Percentiles rank a stretch among this genome's conserved stretches.
Evolutionary conservation across 64 coral and sea anemone genomes (phyloP).

Genomic region (Orbicella faveolata): DNA sequence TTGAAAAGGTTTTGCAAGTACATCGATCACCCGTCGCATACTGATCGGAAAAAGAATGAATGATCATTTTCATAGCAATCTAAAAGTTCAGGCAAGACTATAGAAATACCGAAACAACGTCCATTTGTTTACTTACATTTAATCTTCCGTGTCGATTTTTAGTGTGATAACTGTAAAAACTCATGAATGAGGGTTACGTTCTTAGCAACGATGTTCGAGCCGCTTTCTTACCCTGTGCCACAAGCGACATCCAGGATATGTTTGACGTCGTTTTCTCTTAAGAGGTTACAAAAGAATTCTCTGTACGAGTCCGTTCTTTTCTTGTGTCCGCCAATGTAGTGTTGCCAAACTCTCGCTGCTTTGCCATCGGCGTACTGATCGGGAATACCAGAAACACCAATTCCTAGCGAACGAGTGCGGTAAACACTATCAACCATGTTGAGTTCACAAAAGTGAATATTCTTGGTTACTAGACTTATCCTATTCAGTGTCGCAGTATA

Average conservation of each 20-base stretch:
- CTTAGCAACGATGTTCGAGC: not conserved
- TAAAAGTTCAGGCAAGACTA: too few species aligned
- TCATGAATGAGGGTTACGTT: too few species aligned
- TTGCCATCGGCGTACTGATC: conserved; percentile 99
- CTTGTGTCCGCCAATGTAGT: conserved; percentile 97
- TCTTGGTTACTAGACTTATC: not conserved
- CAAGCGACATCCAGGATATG: conserved; percentile 89
- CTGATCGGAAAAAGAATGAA: too few species aligned
- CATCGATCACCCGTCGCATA: too few species aligned
- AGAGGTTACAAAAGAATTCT: conserved; percentile 89
- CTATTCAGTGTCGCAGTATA: not conserved
- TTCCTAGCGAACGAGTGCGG: conserved; percentile 90
- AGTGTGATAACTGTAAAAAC: too few species aligned
- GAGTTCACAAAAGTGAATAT: not conserved
- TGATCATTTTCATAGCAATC: too few species aligned
- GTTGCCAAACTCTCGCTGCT: conserved; percentile 97
- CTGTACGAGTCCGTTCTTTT: conserved; percentile 78
- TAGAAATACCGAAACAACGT: too few species aligned
- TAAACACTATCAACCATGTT: conserved; percentile 85
- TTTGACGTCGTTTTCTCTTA: conserved; percentile 62
- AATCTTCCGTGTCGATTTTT: too few species aligned
- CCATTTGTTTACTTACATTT: too few species aligned
- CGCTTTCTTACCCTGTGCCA: conserved; percentile 86
- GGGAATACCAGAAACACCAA: conserved; percentile 84
- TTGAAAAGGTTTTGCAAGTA: too few species aligned